phyloP scores from a whole-genome alignment of 2,797 vertebrate species.

The Periophthalmus magnuspinnatus region DNA sequence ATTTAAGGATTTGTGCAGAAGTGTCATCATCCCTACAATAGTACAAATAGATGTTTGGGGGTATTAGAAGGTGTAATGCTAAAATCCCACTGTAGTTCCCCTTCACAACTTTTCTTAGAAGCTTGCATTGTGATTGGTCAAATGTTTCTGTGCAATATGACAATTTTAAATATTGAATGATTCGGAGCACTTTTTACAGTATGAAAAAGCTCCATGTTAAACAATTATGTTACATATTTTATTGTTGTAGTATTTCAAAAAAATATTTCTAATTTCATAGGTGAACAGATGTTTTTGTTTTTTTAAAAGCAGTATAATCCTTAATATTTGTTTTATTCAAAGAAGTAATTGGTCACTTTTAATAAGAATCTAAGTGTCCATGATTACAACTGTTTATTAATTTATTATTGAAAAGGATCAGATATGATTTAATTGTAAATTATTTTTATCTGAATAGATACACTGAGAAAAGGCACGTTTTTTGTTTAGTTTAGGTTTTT shows the following conservation, averaged over 20 bases:
- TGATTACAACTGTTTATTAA: too few species aligned
- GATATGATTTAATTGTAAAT: too few species aligned
- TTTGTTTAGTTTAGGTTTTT: too few species aligned
- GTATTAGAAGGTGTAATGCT: neutral
- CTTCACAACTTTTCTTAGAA: too few species aligned
- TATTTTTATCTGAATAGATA: too few species aligned
- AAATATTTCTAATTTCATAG: too few species aligned
- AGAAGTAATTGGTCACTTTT: neutral
- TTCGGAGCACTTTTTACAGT: neutral
- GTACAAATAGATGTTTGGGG: neutral
- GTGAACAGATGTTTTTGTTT: too few species aligned
- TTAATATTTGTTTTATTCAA: neutral
- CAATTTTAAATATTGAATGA: neutral
- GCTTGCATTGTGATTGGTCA: neutral
- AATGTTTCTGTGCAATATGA: neutral
- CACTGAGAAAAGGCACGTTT: too few species aligned
- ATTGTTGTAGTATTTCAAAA: too few species aligned
- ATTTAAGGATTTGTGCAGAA: neutral
- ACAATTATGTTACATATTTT: neutral
- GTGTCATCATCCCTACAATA: constrained; percentile 2
- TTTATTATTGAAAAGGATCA: too few species aligned
- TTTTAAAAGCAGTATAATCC: too few species aligned
- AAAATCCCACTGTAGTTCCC: neutral
- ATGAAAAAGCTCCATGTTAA: neutral
- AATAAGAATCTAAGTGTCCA: neutral